Conservation (phyloP, 2,888 invertebrate species). For the Chorisops tibialis region DNA sequence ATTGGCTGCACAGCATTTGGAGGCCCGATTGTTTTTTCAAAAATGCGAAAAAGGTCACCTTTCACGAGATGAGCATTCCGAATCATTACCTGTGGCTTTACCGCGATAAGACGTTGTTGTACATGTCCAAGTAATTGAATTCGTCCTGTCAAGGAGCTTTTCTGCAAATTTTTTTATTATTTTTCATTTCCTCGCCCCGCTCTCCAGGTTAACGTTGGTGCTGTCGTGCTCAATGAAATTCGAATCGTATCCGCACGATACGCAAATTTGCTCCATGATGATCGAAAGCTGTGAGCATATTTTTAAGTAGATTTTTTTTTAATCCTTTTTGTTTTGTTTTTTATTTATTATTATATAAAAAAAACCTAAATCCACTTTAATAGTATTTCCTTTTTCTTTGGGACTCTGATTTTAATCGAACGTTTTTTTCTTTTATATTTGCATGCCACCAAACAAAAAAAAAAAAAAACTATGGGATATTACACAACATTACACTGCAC, state of each 20-base stretch:
- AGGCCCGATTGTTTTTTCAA: constrained; percentile 91
- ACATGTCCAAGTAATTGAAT: constrained; percentile 81
- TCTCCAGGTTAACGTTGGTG: constrained; percentile 76
- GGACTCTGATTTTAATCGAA: too few relatives aligned
- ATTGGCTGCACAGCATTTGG: constrained; percentile 89
- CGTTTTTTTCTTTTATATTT: too few relatives aligned
- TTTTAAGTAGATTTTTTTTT: background rate
- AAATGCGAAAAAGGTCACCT: constrained; percentile 89
- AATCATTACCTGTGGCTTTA: constrained; percentile 91
- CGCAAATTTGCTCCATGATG: constrained; percentile 90
- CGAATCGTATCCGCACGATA: constrained; percentile 87
- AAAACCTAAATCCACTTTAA: too few relatives aligned
- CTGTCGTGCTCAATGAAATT: constrained; percentile 94
- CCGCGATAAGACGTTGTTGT: constrained; percentile 85
- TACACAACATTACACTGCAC: too few relatives aligned
- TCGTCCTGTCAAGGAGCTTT: too few relatives aligned
- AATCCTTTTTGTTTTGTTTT: background rate
- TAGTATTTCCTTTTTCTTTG: too few relatives aligned
- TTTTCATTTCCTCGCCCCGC: constrained; percentile 11
- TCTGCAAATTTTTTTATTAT: background rate
- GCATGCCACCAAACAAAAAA: too few relatives aligned
- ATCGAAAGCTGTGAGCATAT: constrained; percentile 83
- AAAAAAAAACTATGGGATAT: too few relatives aligned
- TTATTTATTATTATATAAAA: too few relatives aligned
- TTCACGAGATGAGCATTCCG: constrained; percentile 92